Percentiles rank a stretch among this genome's conserved stretches.
These are phyloP conservation scores for Cephus spinipes DNA, from an alignment of 2,888 invertebrate genomes.

Conservation along the genomic window DNA sequence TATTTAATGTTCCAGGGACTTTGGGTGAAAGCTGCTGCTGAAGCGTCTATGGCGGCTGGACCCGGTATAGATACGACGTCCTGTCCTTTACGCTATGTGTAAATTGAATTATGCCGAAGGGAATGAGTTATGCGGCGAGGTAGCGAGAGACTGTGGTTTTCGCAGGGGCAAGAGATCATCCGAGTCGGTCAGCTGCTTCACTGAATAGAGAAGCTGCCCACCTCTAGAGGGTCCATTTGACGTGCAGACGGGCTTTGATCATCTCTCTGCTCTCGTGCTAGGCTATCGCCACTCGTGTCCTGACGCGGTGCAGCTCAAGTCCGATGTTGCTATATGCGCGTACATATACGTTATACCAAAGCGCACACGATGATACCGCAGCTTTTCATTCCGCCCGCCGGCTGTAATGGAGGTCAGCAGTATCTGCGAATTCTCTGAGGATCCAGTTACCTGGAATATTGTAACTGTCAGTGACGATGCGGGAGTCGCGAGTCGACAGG, in stretches of 20 bases:
- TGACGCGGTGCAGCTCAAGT: conserved; percentile 9
- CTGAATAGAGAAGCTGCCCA: conserved; percentile 29
- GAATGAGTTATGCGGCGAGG: neutral
- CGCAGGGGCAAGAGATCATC: conserved; percentile 27
- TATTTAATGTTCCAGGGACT: neutral
- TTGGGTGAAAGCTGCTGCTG: neutral
- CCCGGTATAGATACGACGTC: neutral
- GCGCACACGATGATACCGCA: neutral
- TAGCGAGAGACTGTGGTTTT: conserved; percentile 26
- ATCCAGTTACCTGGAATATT: conserved; percentile 43
- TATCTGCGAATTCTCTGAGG: conserved; percentile 45
- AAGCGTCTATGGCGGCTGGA: neutral
- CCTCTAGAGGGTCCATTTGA: conserved; percentile 39
- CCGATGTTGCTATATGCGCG: neutral
- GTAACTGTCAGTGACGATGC: conserved; percentile 41
- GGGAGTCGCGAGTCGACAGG: conserved; percentile 12
- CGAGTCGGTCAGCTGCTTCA: conserved; percentile 41
- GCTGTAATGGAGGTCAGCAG: conserved; percentile 39
- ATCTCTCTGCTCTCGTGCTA: conserved; percentile 28
- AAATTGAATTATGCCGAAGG: conserved; percentile 5
- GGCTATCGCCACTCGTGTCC: conserved; percentile 14
- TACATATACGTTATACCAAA: neutral
- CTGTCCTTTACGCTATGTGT: neutral
- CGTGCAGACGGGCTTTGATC: conserved; percentile 54
- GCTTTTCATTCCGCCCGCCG: conserved; percentile 25